Percentiles rank a stretch among this genome's conserved stretches.
phyloP scores from a whole-genome alignment of 2,888 invertebrate genomes.

The Atethmia centrago region DNA sequence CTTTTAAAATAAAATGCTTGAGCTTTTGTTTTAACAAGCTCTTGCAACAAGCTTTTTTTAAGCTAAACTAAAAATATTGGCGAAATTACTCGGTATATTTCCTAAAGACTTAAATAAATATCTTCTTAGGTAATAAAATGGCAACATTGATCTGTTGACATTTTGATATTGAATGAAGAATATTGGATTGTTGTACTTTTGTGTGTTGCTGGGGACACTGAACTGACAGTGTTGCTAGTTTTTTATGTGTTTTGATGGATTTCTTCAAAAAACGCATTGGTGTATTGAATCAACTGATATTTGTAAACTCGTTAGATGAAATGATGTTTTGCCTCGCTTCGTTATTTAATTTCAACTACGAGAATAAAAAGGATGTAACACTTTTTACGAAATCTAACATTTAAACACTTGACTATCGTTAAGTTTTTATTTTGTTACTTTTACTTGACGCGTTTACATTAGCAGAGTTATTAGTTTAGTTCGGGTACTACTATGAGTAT shows the following conservation, averaged over 20 bases:
- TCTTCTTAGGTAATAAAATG: constrained; percentile 4
- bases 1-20: constrained; percentile 12
- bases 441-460: constrained; percentile 40
- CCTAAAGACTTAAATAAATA: constrained; percentile 17
- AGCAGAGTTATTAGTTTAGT: constrained; percentile 15
- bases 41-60: constrained; percentile 17
- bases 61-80: background rate
- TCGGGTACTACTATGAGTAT: constrained; percentile 13
- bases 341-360: constrained; percentile 7
- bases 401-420: constrained; percentile 47
- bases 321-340: constrained; percentile 25
- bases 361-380: constrained; percentile 1
- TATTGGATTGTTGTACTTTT: constrained; percentile 24
- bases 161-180: background rate
- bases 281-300: constrained; percentile 19
- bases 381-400: constrained; percentile 27
- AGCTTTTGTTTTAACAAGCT: constrained; percentile 44
- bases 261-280: constrained; percentile 18
- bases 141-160: constrained; percentile 26
- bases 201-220: constrained; percentile 22
- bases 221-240: constrained; percentile 26
- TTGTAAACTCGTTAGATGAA: background rate
- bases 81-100: constrained; percentile 4
- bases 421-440: constrained; percentile 58
- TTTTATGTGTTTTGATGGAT: background rate